Evolutionary conservation across 2,888 invertebrate species (phyloP), one percentile per base, ranked within the genome.

Genomic region (Drosophila koepferae): DNA sequence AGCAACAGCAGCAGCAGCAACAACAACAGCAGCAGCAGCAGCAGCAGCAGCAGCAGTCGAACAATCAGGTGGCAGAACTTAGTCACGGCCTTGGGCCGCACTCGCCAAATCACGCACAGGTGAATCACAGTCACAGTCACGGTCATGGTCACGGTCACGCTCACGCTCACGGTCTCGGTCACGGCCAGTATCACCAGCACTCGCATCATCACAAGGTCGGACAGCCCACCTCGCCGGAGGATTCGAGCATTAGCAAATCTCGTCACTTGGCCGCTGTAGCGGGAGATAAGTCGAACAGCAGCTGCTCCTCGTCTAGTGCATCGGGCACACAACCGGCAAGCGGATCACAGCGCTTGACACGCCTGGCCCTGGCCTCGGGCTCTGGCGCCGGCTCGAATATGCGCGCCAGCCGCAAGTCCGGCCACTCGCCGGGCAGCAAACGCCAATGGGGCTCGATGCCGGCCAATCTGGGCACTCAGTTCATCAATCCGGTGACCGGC

Each of bases 401-500:
- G 43, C 81, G 91, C 1, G 74, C 91, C 5, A 89, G 89, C n/a
- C 86, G 91, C 7, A 93, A 92, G 59, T 82, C 92, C 0, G 77
- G 78, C 1, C 92, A 95, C 31, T 92, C 92, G 7, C 92, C 92
- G 1, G 96, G 96, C 40, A 60, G 74, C 2, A 97, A 97, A 92
- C 94, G 97, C 38, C 97, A 96, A 90, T 95, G 96, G 96, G 96
- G 96, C 20, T 95, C 96, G 0, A 95, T 96, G 34, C 97, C 97
- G 0, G 94, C 97, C 3, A 97, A 97, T 86, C 94, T 97, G 74
- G 97, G 98, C 14, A 97, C 98, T 0, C 97, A 98, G 83, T 97
- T 98, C 80, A 97, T 98, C 38, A 98, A 98, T 91, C 98, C 98
- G 1, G 96, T 97, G 0, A 98, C 98, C 0, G 98, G 98, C 0